phyloP scores from a whole-genome alignment of 2,797 vertebrate species.

The Taenioides sp. region DNA sequence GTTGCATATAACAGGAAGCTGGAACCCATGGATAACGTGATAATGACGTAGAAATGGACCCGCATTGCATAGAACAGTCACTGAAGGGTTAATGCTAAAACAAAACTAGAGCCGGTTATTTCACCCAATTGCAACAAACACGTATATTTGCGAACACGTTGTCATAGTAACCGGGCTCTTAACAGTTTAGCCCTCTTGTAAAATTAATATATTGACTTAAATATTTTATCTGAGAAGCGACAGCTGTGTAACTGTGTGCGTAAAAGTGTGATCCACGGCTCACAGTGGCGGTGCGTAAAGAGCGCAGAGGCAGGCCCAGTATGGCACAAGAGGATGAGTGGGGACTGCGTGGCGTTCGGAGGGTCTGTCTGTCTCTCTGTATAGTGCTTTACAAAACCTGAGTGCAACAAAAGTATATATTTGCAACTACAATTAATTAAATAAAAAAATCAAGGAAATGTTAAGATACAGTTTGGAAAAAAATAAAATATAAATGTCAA shows the following conservation, averaged over 20 bases:
- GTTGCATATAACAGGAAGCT: no score
- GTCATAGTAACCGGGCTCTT: neutral
- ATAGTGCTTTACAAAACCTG: slow-evolving; percentile 2
- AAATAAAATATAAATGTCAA: neutral
- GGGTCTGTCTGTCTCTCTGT: neutral
- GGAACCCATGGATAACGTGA: no score
- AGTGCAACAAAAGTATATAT: slow-evolving; percentile 8
- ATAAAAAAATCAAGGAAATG: neutral
- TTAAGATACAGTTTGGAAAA: neutral
- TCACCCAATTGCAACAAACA: slow-evolving; percentile 15
- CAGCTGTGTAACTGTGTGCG: neutral
- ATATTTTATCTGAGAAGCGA: neutral
- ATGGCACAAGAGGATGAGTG: neutral
- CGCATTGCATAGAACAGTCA: slow-evolving; percentile 59
- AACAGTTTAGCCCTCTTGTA: neutral
- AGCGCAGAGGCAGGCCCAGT: neutral
- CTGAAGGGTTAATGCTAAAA: slow-evolving; percentile 48
- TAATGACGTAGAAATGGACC: slow-evolving; percentile 19
- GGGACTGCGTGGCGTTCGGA: neutral
- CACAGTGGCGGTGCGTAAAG: neutral
- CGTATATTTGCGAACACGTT: neutral
- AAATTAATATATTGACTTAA: neutral
- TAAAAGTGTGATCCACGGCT: neutral
- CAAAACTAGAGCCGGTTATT: slow-evolving; percentile 30
- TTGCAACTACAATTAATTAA: slow-evolving; percentile 3